These are phyloP conservation scores for Promerops cafer DNA, from an alignment of 2,113 vertebrate genomes.

Conservation along the genomic window DNA sequence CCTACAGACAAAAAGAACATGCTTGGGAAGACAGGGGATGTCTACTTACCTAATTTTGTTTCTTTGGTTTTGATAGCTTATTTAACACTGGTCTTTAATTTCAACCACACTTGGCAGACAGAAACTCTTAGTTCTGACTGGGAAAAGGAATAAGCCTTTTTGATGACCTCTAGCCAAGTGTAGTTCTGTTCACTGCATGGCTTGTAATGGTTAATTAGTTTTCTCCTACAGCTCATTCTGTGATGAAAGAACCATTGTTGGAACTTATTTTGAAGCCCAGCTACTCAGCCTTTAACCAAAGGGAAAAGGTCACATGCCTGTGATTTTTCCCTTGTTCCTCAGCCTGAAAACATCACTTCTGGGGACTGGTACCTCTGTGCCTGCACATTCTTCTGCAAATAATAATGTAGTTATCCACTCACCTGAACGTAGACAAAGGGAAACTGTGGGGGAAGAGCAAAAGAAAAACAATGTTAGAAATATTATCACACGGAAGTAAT, in stretches of 20 bases:
- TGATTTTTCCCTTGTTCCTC: background rate
- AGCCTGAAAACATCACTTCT: background rate
- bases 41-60: background rate
- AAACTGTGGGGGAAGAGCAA: slow-evolving; percentile 33
- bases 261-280: background rate
- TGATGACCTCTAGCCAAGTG: background rate
- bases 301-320: fast-evolving
- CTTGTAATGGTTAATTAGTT: background rate
- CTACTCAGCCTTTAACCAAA: background rate
- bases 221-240: background rate
- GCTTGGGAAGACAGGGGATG: background rate
- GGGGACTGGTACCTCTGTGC: background rate
- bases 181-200: background rate
- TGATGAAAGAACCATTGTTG: background rate
- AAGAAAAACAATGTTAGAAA: background rate
- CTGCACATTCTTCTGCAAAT: background rate
- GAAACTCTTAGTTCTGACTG: background rate
- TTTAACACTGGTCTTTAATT: background rate
- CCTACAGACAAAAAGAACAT: background rate
- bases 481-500: background rate
- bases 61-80: background rate
- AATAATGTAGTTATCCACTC: background rate
- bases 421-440: slow-evolving; percentile 30
- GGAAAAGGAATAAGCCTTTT: background rate
- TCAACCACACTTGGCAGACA: background rate